Evolutionary conservation across 1,140 invertebrate genomes (phyloP), one percentile per base, ranked within the genome.

Genomic region (Sinella curviseta): DNA sequence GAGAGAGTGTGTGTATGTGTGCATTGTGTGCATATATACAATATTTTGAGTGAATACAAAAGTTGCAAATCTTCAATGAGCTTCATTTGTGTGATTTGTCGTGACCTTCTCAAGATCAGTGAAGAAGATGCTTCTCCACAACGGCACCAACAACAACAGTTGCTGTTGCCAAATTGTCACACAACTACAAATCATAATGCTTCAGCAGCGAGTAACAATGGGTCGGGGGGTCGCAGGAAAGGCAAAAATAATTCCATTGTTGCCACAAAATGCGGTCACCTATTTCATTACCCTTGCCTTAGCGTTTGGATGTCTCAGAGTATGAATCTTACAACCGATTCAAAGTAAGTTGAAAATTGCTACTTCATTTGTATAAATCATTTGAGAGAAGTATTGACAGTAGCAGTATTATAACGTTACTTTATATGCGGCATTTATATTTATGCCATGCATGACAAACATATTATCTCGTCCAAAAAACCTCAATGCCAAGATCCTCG

Each of bases 71-170:
- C 31, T 70, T 70, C 65, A 70, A 79, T 79, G 78, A 76, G 78
- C 74, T 79, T 79, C 35, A 74, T 79, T 76, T 79, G 78, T 65
- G 73, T 76, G 16, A 79, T 79, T 65, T 79, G 78, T 76, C 78
- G 78, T 65, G 78, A 79, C 31, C 70, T 39, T 26, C 57, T 79
- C 33, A 78, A 73, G 73, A 48, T 73, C 30, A 74, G 26, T 33
- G 33, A 33, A 16, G 55, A 57, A 30, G n/a, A 17, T 12, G 24
- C 70, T 1, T 39, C 74, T 57, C 54, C 24, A n/a, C 33, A 57
- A 17, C 65, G 54, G 8, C 39, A 79, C 31, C 39, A 24, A 8
- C n/a, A 30, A 24, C n/a, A n/a, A n/a, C n/a, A 48, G 39, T 48
- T 48, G 8, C 20, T 65, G 14, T 26, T n/a, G 57, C 57, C 16